Percentiles rank a stretch among this genome's conserved stretches.
These are phyloP conservation scores for Rhynchomys soricoides DNA, from an alignment of 2,113 vertebrate genomes.

Conservation along the genomic window DNA sequence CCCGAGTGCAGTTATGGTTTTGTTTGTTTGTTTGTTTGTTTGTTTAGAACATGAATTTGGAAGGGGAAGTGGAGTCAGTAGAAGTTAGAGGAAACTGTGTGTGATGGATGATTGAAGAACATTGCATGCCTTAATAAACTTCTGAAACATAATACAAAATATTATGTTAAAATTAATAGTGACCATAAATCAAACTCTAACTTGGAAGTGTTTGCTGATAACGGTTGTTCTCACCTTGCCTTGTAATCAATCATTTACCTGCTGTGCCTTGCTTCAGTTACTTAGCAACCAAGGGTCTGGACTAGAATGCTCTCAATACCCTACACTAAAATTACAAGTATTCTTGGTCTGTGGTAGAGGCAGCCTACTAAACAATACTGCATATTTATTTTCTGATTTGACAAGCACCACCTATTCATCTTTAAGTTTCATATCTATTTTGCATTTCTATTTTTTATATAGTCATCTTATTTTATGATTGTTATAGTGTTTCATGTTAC, in stretches of 20 bases:
- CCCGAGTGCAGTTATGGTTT: too few relatives aligned
- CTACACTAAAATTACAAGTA: neutral
- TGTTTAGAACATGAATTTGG: neutral
- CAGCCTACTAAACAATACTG: neutral
- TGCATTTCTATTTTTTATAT: neutral
- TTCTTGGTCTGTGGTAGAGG: neutral
- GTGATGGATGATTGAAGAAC: neutral
- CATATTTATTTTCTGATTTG: neutral
- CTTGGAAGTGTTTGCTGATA: neutral
- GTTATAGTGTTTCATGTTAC: neutral
- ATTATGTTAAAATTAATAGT: neutral
- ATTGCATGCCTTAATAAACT: too few relatives aligned
- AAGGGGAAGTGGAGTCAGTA: neutral
- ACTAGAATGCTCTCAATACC: neutral
- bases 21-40: too few relatives aligned
- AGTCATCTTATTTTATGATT: neutral
- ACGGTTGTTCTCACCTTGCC: neutral
- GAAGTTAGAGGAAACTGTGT: neutral
- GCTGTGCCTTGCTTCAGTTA: neutral
- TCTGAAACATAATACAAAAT: neutral
- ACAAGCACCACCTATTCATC: neutral
- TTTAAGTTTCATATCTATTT: neutral
- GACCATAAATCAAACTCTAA: constrained; percentile 6
- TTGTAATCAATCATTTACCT: neutral
- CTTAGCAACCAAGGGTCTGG: neutral